Evolutionary conservation across 2,888 invertebrate species (phyloP).

Genomic region (Cephus spinipes): DNA sequence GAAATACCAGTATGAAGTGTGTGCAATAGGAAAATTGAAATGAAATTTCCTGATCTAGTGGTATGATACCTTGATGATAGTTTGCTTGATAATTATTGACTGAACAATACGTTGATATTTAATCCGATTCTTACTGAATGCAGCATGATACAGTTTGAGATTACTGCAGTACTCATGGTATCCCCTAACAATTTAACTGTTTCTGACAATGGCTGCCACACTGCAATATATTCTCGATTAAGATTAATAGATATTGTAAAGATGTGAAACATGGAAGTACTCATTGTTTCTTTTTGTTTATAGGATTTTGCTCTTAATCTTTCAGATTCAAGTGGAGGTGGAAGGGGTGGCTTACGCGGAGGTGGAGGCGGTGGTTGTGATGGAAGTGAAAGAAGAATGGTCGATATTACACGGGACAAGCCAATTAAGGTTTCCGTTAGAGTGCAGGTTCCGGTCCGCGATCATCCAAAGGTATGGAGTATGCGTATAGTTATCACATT

Average conservation of each 20-base stretch:
- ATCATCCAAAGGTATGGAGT: conserved; percentile 83
- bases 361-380: conserved; percentile 52
- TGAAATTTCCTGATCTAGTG: too few species aligned
- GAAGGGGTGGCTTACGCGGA: conserved; percentile 39
- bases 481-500: not conserved
- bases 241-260: not conserved
- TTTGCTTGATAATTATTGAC: not conserved
- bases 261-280: too few species aligned
- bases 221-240: not conserved
- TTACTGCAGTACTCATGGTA: not conserved
- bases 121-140: not conserved
- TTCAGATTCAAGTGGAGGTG: conserved; percentile 50
- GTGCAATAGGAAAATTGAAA: too few species aligned
- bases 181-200: conserved; percentile 9
- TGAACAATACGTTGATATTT: not conserved
- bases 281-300: not conserved
- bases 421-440: conserved; percentile 89
- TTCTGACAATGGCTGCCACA: not conserved
- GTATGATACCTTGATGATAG: too few species aligned
- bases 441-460: conserved; percentile 86
- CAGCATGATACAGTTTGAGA: not conserved
- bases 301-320: conserved; percentile 25
- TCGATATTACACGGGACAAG: conserved; percentile 88
- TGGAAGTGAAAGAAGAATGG: conserved; percentile 76
- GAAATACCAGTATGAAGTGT: too few species aligned